Evolutionary conservation across 1,140 invertebrate genomes (phyloP).

Genomic region (Cherax quadricarinatus): DNA sequence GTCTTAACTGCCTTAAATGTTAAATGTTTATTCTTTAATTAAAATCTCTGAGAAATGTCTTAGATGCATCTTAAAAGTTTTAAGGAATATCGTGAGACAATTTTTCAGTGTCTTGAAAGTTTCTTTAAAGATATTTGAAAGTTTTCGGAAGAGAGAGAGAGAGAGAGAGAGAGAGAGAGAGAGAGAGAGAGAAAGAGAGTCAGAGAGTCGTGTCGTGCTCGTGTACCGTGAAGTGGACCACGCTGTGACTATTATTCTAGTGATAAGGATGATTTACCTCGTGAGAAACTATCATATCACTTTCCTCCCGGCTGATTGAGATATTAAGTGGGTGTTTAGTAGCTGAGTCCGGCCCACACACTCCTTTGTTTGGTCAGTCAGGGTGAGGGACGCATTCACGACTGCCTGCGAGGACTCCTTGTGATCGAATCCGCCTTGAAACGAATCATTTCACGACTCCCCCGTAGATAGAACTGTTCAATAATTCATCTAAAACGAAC

Average conservation of each 20-base stretch:
- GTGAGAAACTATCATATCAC: slow-evolving; percentile 44
- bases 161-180: not conserved
- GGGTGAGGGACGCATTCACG: slow-evolving; percentile 4
- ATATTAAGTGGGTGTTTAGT: slow-evolving; percentile 44
- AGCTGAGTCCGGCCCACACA: not conserved
- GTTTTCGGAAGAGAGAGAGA: not conserved
- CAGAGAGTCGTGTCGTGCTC: not conserved
- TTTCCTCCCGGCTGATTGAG: slow-evolving; percentile 42
- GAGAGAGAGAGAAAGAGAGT: not conserved
- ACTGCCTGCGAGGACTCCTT: not conserved
- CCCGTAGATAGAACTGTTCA: too few relatives aligned
- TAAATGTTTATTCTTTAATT: too few relatives aligned
- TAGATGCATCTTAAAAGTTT: too few relatives aligned
- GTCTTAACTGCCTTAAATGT: too few relatives aligned
- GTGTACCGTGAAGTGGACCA: slow-evolving; percentile 22
- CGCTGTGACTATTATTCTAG: slow-evolving; percentile 5
- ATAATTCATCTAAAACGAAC: too few relatives aligned
- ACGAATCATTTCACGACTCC: too few relatives aligned
- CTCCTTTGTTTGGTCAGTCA: slow-evolving; percentile 28
- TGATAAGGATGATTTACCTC: slow-evolving; percentile 38
- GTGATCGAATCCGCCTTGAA: too few relatives aligned
- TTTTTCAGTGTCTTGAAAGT: too few relatives aligned
- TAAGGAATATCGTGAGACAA: too few relatives aligned
- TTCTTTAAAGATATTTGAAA: too few relatives aligned
- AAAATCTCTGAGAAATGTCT: too few relatives aligned